These are phyloP conservation scores for Agrotis puta DNA, from an alignment of 2,888 invertebrate genomes.

Conservation along the genomic window DNA sequence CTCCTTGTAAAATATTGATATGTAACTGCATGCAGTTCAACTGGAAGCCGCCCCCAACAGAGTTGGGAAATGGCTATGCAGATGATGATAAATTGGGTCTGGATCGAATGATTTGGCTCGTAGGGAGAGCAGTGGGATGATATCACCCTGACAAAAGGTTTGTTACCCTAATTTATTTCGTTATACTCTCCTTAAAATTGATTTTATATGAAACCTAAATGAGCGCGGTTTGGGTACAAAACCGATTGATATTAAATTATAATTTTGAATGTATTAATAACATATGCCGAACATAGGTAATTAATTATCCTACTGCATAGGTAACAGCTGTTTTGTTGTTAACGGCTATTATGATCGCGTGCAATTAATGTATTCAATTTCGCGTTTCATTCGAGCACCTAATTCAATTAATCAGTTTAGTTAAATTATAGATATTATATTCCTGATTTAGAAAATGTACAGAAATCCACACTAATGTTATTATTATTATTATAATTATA, in stretches of 20 bases:
- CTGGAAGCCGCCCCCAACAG: not conserved
- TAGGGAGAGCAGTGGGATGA: too few species aligned
- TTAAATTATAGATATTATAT: not conserved
- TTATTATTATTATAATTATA: too few species aligned
- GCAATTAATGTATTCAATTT: constrained; percentile 27
- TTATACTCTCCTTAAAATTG: not conserved
- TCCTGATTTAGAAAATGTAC: not conserved
- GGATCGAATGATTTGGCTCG: too few species aligned
- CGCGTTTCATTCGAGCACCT: not conserved
- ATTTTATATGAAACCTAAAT: constrained; percentile 7
- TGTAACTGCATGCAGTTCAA: too few species aligned
- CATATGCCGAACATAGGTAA: constrained; percentile 42
- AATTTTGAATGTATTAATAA: constrained; percentile 46
- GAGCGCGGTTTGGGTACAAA: constrained; percentile 19
- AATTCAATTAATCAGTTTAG: constrained; percentile 33
- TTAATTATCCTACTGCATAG: constrained; percentile 49
- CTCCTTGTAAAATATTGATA: too few species aligned
- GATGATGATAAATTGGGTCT: too few species aligned
- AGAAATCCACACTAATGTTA: too few species aligned
- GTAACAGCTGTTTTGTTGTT: constrained; percentile 48
- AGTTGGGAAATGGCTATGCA: too few species aligned
- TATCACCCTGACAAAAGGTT: not conserved
- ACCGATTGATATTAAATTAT: constrained; percentile 45
- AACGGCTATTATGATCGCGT: constrained; percentile 21
- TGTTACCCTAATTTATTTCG: too few species aligned